Conservation (phyloP, 1,140 invertebrate genomes). For the Physella acuta region DNA sequence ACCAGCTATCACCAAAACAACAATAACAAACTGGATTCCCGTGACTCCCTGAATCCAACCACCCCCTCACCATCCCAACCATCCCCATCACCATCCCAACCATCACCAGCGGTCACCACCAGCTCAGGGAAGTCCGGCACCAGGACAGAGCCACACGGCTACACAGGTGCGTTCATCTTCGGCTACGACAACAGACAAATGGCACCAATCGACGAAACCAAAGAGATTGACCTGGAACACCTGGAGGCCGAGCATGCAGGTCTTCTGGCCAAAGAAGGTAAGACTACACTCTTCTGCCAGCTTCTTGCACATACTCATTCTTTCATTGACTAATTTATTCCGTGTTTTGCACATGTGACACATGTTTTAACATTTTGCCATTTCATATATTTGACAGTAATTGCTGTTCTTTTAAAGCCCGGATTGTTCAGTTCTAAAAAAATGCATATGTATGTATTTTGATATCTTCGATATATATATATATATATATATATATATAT, state of each 20-base stretch:
- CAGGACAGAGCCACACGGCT: background rate
- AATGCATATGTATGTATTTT: no score
- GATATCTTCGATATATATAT: no score
- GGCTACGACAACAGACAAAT: background rate
- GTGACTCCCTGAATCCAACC: no score
- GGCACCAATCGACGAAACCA: conserved; percentile 33
- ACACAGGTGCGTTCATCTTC: background rate
- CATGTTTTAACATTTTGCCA: no score
- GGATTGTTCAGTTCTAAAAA: no score
- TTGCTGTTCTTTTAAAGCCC: no score
- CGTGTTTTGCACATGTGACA: no score
- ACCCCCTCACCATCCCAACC: background rate
- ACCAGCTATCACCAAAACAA: background rate
- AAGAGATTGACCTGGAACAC: conserved; percentile 41
- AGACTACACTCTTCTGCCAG: background rate
- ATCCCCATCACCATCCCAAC: background rate
- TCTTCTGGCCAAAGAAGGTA: conserved; percentile 37
- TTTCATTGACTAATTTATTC: no score
- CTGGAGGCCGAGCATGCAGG: conserved; percentile 42
- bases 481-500: no score
- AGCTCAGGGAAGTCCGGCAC: background rate
- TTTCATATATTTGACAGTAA: no score
- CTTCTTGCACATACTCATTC: background rate
- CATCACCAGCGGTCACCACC: background rate
- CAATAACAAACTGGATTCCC: background rate